A percentile compares a stretch with the other conserved stretches of the same genome.
These are phyloP conservation scores for Physocephala rufipes DNA, from an alignment of 2,888 invertebrate genomes.

Conservation along the genomic window DNA sequence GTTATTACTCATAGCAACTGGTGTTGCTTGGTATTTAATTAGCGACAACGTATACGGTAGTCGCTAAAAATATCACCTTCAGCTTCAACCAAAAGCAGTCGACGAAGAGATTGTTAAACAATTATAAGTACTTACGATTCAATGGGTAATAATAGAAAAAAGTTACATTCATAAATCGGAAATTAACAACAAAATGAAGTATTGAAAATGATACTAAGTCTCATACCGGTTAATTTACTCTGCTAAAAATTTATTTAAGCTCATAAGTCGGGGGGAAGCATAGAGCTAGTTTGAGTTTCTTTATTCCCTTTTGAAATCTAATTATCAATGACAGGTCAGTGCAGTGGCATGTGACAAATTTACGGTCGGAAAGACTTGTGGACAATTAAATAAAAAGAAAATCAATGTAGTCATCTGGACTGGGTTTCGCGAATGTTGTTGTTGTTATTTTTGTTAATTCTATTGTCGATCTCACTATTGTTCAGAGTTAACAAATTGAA, in stretches of 20 bases:
- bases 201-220: no score
- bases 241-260: no score
- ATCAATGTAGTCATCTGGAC: background rate
- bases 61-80: background rate
- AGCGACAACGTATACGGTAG: slow-evolving; percentile 13
- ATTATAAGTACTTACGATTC: no score
- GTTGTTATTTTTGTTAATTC: slow-evolving; percentile 17
- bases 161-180: no score
- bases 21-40: slow-evolving; percentile 20
- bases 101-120: no score
- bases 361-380: background rate
- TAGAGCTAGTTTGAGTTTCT: no score
- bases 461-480: background rate
- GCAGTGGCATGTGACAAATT: slow-evolving; percentile 30
- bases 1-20: background rate
- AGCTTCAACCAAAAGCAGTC: no score
- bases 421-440: slow-evolving; percentile 21
- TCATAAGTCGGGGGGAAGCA: no score
- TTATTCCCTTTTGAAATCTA: slow-evolving; percentile 24
- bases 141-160: no score
- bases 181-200: no score
- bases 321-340: slow-evolving; percentile 27
- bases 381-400: background rate
- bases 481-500: slow-evolving; percentile 18
- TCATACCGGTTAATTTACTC: no score